A percentile compares a stretch with the other conserved stretches of the same genome.
Conservation (phyloP, 2,888 invertebrate species). For the Agonopterix arenella region DNA sequence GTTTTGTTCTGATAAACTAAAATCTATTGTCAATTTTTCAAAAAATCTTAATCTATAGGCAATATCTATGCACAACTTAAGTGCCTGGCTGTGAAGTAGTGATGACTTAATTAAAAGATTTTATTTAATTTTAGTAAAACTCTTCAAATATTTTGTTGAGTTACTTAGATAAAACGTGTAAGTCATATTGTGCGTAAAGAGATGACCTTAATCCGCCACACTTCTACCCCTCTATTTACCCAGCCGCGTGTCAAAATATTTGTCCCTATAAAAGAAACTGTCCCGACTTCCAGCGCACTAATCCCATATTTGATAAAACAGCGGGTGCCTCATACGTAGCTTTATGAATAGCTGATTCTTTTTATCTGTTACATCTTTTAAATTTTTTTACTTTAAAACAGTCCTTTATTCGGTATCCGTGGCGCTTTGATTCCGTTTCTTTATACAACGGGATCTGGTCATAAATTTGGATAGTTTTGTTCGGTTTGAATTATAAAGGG, state of each 20-base stretch:
- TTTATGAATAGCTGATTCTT: conserved; percentile 59
- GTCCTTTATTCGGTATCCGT: conserved; percentile 57
- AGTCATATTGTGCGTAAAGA: conserved; percentile 31
- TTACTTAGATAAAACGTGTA: conserved; percentile 13
- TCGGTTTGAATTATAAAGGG: conserved; percentile 70
- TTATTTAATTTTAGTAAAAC: not conserved
- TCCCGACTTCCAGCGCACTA: conserved; percentile 52
- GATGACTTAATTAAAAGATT: too few relatives aligned
- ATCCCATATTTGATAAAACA: conserved; percentile 72
- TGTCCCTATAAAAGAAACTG: conserved; percentile 50
- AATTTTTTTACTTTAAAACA: conserved; percentile 46
- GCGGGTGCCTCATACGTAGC: conserved; percentile 60
- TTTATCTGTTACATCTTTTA: conserved; percentile 62
- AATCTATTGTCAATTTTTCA: too few relatives aligned
- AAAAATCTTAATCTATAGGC: too few relatives aligned
- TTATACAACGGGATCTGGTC: conserved; percentile 68
- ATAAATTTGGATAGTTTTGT: conserved; percentile 71
- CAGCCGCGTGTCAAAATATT: conserved; percentile 66
- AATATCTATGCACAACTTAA: too few relatives aligned
- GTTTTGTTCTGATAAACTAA: too few relatives aligned
- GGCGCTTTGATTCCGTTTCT: conserved; percentile 70
- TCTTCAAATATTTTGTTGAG: not conserved
- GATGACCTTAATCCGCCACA: conserved; percentile 47
- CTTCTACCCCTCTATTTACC: conserved; percentile 47
- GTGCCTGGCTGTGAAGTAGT: too few relatives aligned